These are phyloP conservation scores for Eupithecia subfuscata DNA, from an alignment of 2,888 invertebrate species.

Conservation along the genomic window DNA sequence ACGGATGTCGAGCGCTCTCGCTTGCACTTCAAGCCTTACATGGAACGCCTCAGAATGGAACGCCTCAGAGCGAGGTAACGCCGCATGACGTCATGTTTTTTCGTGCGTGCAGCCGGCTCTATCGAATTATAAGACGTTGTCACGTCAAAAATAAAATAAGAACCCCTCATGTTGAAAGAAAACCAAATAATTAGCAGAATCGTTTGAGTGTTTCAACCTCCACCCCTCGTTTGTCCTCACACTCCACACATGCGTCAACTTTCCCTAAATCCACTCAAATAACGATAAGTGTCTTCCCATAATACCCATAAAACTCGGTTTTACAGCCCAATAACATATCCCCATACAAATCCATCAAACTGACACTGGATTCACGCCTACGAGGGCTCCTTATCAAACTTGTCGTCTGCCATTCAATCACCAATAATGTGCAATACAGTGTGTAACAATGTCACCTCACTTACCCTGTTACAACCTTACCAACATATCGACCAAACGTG, in stretches of 20 bases:
- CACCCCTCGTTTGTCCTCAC: background rate
- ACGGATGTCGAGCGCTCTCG: too few relatives aligned
- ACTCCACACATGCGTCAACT: background rate
- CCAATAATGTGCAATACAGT: constrained; percentile 83
- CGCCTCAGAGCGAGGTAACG: too few relatives aligned
- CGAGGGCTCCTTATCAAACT: constrained; percentile 78
- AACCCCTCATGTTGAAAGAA: too few relatives aligned
- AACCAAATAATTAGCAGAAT: too few relatives aligned
- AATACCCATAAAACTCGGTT: background rate
- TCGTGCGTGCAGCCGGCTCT: too few relatives aligned
- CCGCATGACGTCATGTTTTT: too few relatives aligned
- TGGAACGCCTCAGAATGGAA: too few relatives aligned
- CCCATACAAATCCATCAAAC: constrained; percentile 47
- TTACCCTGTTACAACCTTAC: constrained; percentile 58
- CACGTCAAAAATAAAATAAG: background rate
- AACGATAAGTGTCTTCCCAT: background rate
- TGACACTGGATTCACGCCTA: constrained; percentile 41
- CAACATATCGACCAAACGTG: constrained; percentile 39
- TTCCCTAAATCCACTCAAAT: background rate
- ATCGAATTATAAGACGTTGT: too few relatives aligned
- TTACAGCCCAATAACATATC: constrained; percentile 21
- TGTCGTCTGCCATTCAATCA: constrained; percentile 82
- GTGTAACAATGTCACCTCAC: constrained; percentile 81
- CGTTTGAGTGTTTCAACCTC: background rate
- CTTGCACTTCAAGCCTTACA: too few relatives aligned